Conservation (phyloP, 37 sponge, comb jelly and placozoan species). For the Chondrilla cf. caribensis region DNA sequence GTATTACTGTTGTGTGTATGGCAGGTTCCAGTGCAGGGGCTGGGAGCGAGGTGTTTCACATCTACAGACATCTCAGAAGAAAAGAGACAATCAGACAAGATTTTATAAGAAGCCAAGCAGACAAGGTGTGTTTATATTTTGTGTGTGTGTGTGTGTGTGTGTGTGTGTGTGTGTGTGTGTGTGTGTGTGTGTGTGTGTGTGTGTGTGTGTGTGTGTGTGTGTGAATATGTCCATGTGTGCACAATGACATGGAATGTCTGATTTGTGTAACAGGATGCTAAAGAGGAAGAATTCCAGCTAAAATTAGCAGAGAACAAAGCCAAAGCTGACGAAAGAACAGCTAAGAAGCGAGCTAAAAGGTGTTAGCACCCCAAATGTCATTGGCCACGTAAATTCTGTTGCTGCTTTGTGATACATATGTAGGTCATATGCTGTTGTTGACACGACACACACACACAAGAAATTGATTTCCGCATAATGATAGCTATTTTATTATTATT, state of each 20-base stretch:
- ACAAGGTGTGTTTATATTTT: slow-evolving; percentile 15
- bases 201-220: background rate
- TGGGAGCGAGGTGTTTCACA: slow-evolving; percentile 97
- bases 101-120: slow-evolving; percentile 52
- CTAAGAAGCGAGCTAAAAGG: slow-evolving; percentile 93
- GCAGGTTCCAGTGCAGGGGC: slow-evolving; percentile 98
- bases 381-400: background rate
- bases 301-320: slow-evolving; percentile 50
- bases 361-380: background rate
- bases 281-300: slow-evolving; percentile 66
- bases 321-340: slow-evolving; percentile 72
- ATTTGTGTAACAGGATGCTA: slow-evolving; percentile 53
- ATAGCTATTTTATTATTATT: background rate
- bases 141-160: background rate
- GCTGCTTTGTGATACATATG: background rate
- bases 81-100: slow-evolving; percentile 66
- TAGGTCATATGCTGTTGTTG: background rate
- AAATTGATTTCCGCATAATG: background rate
- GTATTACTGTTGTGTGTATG: too few relatives aligned
- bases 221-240: background rate
- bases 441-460: background rate
- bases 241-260: background rate
- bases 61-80: slow-evolving; percentile 85
- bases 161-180: too few relatives aligned
- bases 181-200: too few relatives aligned